These are phyloP conservation scores for Eristalis intricaria DNA, from an alignment of 2,888 invertebrate genomes.

Conservation along the genomic window DNA sequence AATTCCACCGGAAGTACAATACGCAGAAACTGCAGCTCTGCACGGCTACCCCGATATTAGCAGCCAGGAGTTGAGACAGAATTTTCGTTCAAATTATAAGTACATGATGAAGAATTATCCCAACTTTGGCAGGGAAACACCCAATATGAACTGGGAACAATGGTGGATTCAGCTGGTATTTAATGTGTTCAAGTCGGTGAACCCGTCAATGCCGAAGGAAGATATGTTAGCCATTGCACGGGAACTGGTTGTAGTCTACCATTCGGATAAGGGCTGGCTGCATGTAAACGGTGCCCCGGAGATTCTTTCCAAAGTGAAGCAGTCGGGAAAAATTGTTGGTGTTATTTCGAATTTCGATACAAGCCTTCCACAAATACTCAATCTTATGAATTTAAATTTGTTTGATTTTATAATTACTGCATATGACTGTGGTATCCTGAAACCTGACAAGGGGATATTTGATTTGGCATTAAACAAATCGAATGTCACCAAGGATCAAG, in stretches of 20 bases:
- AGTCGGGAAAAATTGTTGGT: conserved; percentile 83
- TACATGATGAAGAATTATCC: conserved; percentile 86
- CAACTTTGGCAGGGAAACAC: conserved; percentile 88
- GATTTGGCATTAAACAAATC: conserved; percentile 82
- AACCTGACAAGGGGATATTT: conserved; percentile 78
- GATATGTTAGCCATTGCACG: conserved; percentile 82
- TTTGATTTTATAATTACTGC: conserved; percentile 90
- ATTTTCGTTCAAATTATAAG: conserved; percentile 86
- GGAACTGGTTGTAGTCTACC: conserved; percentile 86
- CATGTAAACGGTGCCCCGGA: conserved; percentile 84
- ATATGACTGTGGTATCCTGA: conserved; percentile 85
- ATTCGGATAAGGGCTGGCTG: conserved; percentile 88
- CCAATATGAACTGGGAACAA: conserved; percentile 85
- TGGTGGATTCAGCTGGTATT: conserved; percentile 88
- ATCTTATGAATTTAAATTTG: conserved; percentile 84
- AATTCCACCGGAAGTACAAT: conserved; percentile 86
- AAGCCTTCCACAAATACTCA: conserved; percentile 86
- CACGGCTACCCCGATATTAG: conserved; percentile 83
- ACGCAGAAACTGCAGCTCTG: conserved; percentile 85
- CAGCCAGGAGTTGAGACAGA: conserved; percentile 77
- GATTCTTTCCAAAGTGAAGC: conserved; percentile 82
- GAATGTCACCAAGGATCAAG: conserved; percentile 83
- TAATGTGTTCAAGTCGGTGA: conserved; percentile 75
- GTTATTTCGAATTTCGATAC: conserved; percentile 96
- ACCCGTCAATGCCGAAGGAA: conserved; percentile 72